Conservation (phyloP, 2,113 vertebrate genomes). For the Dromaius novaehollandiae region DNA sequence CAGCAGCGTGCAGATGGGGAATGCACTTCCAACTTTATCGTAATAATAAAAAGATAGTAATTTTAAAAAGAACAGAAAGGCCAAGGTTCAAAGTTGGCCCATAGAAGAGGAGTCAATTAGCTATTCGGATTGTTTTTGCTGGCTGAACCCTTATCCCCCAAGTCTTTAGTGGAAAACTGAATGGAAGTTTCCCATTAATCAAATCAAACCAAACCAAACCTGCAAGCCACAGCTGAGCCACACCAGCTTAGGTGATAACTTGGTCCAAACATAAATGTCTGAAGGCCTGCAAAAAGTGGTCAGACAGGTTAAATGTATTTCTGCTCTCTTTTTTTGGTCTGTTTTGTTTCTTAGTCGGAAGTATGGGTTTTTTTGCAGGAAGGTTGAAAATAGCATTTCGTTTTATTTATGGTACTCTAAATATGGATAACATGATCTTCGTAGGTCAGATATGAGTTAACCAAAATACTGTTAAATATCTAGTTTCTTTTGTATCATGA, state of each 20-base stretch:
- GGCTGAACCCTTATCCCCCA: background rate
- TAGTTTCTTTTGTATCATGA: background rate
- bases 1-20: background rate
- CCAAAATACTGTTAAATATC: background rate
- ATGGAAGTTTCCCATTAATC: background rate
- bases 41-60: background rate
- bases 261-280: background rate
- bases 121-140: background rate
- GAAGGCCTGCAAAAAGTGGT: background rate
- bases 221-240: background rate
- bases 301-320: background rate
- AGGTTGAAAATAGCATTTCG: background rate
- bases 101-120: background rate
- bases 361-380: background rate
- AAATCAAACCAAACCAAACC: background rate
- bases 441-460: background rate
- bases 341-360: background rate
- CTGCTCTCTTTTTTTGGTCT: background rate
- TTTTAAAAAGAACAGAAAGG: background rate
- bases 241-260: background rate
- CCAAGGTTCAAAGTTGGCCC: background rate
- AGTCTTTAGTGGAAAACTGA: background rate
- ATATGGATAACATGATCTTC: background rate
- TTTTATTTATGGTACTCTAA: background rate
- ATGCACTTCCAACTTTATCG: background rate